These are phyloP conservation scores for Phrynosoma blainvillii DNA, from an alignment of 2,113 vertebrate genomes.

Conservation along the genomic window DNA sequence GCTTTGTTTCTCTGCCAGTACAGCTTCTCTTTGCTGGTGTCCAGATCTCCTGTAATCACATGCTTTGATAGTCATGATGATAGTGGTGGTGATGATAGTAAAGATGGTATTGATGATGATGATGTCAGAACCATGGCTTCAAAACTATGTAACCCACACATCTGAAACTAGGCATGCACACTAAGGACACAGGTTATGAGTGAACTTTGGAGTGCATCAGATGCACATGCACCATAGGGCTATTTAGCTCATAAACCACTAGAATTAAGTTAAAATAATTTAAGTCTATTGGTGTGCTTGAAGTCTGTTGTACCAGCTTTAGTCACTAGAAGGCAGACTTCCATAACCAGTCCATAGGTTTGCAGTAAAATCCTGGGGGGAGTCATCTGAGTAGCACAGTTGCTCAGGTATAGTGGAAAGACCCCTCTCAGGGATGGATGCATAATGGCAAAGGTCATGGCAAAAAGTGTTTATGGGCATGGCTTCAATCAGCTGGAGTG, in stretches of 20 bases:
- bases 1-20: neutral
- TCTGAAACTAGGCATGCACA: too few relatives aligned
- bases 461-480: neutral
- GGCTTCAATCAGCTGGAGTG: neutral
- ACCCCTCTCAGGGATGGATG: neutral
- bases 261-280: neutral
- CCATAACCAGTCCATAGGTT: neutral
- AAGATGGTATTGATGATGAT: neutral
- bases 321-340: neutral
- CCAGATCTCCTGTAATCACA: neutral
- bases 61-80: neutral
- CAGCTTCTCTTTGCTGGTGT: accelerated
- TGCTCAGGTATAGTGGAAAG: neutral
- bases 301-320: neutral
- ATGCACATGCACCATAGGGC: neutral
- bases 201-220: neutral
- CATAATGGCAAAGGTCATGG: neutral
- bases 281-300: neutral
- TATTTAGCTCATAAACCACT: neutral
- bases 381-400: neutral
- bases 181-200: neutral
- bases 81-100: neutral
- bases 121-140: neutral
- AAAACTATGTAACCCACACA: neutral
- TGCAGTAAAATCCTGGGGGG: neutral